Percentiles rank a stretch among this genome's conserved stretches.
phyloP scores from a whole-genome alignment of 1,140 invertebrate genomes.

The Pseudomyrmex cubaensis region DNA sequence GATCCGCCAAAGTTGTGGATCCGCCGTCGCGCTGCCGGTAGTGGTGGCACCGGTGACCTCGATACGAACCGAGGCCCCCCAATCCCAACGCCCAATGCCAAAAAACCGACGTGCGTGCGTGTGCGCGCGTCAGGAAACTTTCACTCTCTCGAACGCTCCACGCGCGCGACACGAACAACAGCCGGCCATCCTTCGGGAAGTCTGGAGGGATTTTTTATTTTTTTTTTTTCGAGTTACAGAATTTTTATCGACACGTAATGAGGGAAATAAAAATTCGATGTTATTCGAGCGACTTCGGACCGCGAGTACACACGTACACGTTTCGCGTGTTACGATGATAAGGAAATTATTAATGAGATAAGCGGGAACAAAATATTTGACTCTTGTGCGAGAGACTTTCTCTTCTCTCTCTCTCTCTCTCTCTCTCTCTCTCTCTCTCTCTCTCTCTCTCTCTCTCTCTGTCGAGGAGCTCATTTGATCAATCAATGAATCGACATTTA shows the following conservation, averaged over 20 bases:
- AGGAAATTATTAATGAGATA: constrained; percentile 1
- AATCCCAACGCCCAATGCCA: constrained; percentile 83
- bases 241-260: background rate
- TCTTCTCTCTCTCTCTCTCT: background rate
- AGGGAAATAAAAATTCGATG: background rate
- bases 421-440: too few relatives aligned
- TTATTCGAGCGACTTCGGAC: background rate
- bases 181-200: background rate
- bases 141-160: constrained; percentile 79
- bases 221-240: background rate
- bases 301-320: background rate
- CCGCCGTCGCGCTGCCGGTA: constrained; percentile 65
- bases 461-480: background rate
- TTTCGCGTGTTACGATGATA: background rate
- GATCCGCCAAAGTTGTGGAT: constrained; percentile 70
- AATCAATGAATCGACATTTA: constrained; percentile 21
- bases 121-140: constrained; percentile 75
- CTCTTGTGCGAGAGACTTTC: constrained; percentile 18
- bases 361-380: background rate
- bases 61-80: constrained; percentile 81
- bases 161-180: constrained; percentile 1
- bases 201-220: too few relatives aligned
- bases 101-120: constrained; percentile 77
- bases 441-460: background rate
- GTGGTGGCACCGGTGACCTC: constrained; percentile 84